These are phyloP conservation scores for Hiodon alosoides DNA, from an alignment of 2,113 vertebrate genomes.

Conservation along the genomic window DNA sequence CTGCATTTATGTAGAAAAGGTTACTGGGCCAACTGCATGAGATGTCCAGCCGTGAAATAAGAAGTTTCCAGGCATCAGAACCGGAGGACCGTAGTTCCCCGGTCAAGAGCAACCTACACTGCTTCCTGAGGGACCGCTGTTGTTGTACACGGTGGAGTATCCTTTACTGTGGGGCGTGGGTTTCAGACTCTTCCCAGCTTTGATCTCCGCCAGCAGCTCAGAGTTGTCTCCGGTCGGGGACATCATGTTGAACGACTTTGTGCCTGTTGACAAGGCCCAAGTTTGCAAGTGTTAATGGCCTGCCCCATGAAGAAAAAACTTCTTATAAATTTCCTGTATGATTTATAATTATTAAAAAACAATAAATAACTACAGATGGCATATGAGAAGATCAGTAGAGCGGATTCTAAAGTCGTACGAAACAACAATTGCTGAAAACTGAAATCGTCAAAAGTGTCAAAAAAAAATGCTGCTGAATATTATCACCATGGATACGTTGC, in stretches of 20 bases:
- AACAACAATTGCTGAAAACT: too few species aligned
- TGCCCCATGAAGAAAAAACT: not conserved
- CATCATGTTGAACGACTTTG: conserved; percentile 99
- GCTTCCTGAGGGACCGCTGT: conserved; percentile 66
- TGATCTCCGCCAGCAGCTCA: conserved; percentile 94
- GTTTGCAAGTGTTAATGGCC: not conserved
- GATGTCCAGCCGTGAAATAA: too few species aligned
- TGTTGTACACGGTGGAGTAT: conserved; percentile 83
- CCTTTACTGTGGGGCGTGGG: conserved; percentile 92
- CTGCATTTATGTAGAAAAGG: too few species aligned
- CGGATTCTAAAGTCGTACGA: too few species aligned
- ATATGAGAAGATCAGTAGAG: too few species aligned
- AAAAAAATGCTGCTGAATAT: too few species aligned
- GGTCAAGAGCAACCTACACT: conserved; percentile 59
- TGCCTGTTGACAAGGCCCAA: conserved; percentile 62
- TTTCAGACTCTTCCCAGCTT: conserved; percentile 92
- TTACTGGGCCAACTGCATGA: too few species aligned
- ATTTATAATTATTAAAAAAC: not conserved
- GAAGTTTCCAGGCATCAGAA: too few species aligned
- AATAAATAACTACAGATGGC: not conserved
- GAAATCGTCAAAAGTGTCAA: too few species aligned
- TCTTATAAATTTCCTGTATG: not conserved
- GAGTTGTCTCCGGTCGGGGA: conserved; percentile 96
- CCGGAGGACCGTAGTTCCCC: too few species aligned
- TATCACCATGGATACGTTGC: too few species aligned